Evolutionary conservation across 2,888 invertebrate genomes (phyloP), one percentile per base, ranked within the genome.

Genomic region (Tryphoninae sp.): DNA sequence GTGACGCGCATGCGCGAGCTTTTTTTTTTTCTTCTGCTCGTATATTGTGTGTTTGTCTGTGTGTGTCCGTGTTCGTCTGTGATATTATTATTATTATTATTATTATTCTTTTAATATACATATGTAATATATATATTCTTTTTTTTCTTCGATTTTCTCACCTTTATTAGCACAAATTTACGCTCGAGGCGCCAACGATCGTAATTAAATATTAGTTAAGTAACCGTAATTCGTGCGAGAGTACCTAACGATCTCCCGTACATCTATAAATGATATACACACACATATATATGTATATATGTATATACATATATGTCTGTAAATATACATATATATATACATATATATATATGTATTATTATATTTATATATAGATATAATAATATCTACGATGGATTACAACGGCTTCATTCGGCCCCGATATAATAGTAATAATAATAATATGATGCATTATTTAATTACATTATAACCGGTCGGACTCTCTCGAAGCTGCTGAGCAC

Each of bases 151-250:
- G 51, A 75, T 75, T 78, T 75, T 81, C 74, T 75, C 75, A 61
- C 65, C 75, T 71, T 78, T 81, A 78, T 81, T 81, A 78, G 81
- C 78, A 81, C 81, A 81, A 75, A 78, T 73, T 73, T 78, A 71
- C 81, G 78, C 78, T 55, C 77, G 61, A 77, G 78, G 78, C 75
- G 75, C 81, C 71, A 75, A 82, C 79, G 81, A 82, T 81, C 74
- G 74, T 81, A 81, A 74, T 78, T 79, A 82, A 82, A 76, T 62
- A 82, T 76, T 73, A 69, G 65, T 71, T 78, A 74, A 69, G 74
- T 81, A 68, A 74, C 72, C 68, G 62, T 73, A 81, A 40, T 61
- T 75, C 71, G 80, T 76, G 72, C 75, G 71, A 74, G 79, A 71
- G 79, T 55, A 61, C 68, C 74, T 69, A 78, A 78, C 74, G 78